Evolutionary conservation across 2,797 vertebrate genomes (phyloP), one percentile per base, ranked within the genome.

Genomic region (Steatocranus sp.): DNA sequence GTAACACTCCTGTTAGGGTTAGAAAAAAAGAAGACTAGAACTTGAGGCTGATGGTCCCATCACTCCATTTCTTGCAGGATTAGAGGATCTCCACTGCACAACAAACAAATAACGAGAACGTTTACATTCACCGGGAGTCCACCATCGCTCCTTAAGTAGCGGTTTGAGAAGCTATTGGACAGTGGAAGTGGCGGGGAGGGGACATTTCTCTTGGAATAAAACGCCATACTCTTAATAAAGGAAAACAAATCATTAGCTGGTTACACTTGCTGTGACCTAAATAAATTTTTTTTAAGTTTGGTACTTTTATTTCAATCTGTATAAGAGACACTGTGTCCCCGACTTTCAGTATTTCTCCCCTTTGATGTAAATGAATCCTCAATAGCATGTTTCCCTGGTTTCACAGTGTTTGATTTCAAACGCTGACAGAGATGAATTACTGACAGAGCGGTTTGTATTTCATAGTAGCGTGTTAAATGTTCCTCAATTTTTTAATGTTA

Each of bases 181-280:
- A 25, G 43, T 8, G 6, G 25, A 41, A 27, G 43, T 9, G 7
- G 25, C 32, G 27, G 20, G 27, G 25, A 14, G 23, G 46, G 18
- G 11, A 3, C 11, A 76, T 75, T 85, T 90, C n/a, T 88, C 23
- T 84, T 87, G 88, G 89, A 91, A 87, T 82, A 75, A 87, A 83
- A 89, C 36, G 88, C 86, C 86, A 91, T 91, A 86, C 85, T 92
- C 77, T 77, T 75, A 78, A 73, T 87, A 84, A 77, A 82, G 25
- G 25, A 83, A 84, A 86, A 79, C 41, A 84, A 81, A 90, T 48
- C 18, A 86, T 11, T 17, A 84, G 68, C 81, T 88, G 83, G 53
- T 80, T 76, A 30, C 76, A 84, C 83, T 87, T 92, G 92, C 91
- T 89, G 88, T 94, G 85, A 93, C 78, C 81, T 78, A 89, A 23